Evolutionary conservation across 2,113 vertebrate species (phyloP), one percentile per base, ranked within the genome.

Genomic region (Acrocephalus arundinaceus): DNA sequence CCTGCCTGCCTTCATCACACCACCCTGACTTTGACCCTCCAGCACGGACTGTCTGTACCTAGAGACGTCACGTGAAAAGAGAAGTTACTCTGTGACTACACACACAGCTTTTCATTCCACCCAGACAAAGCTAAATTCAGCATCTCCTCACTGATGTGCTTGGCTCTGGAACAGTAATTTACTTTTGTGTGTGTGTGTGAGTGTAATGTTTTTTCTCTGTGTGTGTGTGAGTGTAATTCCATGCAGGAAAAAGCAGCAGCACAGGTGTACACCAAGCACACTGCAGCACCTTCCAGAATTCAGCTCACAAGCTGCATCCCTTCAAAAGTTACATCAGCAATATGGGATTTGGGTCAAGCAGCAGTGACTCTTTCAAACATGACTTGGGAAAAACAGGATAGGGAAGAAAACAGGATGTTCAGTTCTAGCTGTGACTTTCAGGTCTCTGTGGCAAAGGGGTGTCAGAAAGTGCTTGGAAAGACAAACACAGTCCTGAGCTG

Each of bases 11-110:
- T 41, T n/a, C 2, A 17, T 13, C 58, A 5, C 35, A 27, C 41
- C 71, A 5, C 23, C 25, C 41, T 5, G 10, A 27, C 33, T 61
- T 9, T 33, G 55, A 55, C 23, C 37, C 49, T 82, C 49, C 72
- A 73, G 86, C 37, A 46, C 10, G 11, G 30, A 25, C 46, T 48
- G 20, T 10, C 45, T 35, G 8, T 11, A 25, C 37, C 15, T 30
- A 4, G 7, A 62, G 51, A 10, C 8, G 41, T 23, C 18, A 15
- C 0, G 0, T 6, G 37, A 10, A 71, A 54, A 74, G 48, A 16
- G 41, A 18, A 49, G 20, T 33, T 24, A 25, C 33, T 7, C 17
- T 4, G 3, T 19, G 37, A 37, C 52, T 23, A 45, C 75, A 59
- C 5, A 25, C 37, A 49, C 31, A 54, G 13, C 63, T 81, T 7